phyloP scores from a whole-genome alignment of 2,113 vertebrate genomes.

The Tragelaphus strepsiceros region DNA sequence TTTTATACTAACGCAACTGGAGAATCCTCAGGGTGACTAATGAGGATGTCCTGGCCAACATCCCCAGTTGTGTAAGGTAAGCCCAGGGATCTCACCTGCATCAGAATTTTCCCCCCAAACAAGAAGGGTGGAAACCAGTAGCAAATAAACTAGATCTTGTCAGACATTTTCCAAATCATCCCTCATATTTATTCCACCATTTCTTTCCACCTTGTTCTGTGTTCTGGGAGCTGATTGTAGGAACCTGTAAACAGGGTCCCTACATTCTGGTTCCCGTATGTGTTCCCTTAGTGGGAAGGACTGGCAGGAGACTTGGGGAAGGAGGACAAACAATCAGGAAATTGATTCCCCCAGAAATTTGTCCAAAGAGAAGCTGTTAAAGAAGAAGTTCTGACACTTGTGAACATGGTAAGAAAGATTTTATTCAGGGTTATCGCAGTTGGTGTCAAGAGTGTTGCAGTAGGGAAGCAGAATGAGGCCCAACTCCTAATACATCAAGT shows the following conservation, averaged over 20 bases:
- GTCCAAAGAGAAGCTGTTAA: neutral
- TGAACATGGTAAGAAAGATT: neutral
- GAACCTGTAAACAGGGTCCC: rapidly evolving
- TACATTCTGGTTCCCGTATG: rapidly evolving
- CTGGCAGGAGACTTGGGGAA: neutral
- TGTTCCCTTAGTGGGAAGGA: neutral
- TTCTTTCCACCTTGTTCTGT: neutral
- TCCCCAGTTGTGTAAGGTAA: rapidly evolving
- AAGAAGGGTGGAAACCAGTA: neutral
- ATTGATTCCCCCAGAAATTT: neutral
- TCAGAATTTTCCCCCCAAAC: neutral
- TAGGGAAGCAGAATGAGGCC: neutral
- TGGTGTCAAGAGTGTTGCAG: neutral
- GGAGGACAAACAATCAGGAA: neutral
- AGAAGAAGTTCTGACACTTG: neutral
- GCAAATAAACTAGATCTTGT: neutral
- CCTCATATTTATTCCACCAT: neutral
- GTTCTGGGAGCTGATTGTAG: neutral
- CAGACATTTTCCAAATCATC: rapidly evolving
- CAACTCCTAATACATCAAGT: neutral
- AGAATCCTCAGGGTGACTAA: neutral
- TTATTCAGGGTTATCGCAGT: neutral
- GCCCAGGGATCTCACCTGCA: rapidly evolving
- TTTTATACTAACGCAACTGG: neutral
- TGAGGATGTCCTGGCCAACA: too few species aligned